Evolutionary conservation across 2,888 invertebrate species (phyloP).

Genomic region (Orthosia gracilis): DNA sequence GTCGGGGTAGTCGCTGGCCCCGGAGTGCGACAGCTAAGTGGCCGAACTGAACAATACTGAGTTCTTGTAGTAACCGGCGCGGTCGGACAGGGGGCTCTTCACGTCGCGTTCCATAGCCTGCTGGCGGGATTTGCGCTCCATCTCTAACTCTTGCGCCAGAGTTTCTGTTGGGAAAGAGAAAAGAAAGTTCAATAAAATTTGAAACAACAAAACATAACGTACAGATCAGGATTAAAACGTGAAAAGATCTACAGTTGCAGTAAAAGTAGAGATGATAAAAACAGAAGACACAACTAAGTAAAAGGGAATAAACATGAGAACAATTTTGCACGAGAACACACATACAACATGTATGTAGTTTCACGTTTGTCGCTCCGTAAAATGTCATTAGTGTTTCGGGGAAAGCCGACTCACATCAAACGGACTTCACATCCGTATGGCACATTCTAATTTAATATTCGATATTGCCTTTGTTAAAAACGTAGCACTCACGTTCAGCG

Average conservation of each 20-base stretch:
- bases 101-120: conserved; percentile 96
- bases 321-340: conserved; percentile 32
- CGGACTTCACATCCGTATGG: conserved; percentile 85
- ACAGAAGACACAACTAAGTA: conserved; percentile 30
- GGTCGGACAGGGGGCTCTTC: conserved; percentile 96
- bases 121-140: conserved; percentile 96
- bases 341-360: conserved; percentile 62
- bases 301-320: conserved; percentile 21
- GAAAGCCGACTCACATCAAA: conserved; percentile 86
- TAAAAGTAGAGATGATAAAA: neutral
- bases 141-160: conserved; percentile 96
- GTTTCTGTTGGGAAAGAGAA: conserved; percentile 93
- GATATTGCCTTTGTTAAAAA: conserved; percentile 86
- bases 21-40: conserved; percentile 92
- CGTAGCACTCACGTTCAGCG: conserved; percentile 80
- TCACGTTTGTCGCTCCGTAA: conserved; percentile 81
- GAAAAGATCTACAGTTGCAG: neutral
- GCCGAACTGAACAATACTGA: conserved; percentile 97
- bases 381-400: conserved; percentile 87
- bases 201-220: neutral
- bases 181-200: conserved; percentile 16
- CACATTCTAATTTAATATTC: conserved; percentile 88
- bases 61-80: conserved; percentile 96
- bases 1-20: conserved; percentile 85
- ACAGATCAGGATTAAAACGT: neutral